phyloP scores from a whole-genome alignment of 2,113 vertebrate genomes.

The Oncorhynchus mykiss region DNA sequence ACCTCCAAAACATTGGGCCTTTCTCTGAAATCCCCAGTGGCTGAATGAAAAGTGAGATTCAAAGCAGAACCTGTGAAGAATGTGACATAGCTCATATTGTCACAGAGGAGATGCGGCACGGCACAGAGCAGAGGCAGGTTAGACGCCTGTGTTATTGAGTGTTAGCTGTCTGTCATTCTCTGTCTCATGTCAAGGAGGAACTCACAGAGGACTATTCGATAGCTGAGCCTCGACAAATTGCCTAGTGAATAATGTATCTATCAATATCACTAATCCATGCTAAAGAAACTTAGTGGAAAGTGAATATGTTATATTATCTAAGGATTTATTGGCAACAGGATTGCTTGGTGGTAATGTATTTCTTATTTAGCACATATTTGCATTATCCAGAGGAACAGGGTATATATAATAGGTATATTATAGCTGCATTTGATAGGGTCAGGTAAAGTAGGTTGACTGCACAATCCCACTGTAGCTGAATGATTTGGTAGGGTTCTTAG shows the following conservation, averaged over 20 bases:
- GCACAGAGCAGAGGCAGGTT: background rate
- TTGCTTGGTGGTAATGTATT: background rate
- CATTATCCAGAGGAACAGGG: background rate
- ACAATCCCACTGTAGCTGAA: background rate
- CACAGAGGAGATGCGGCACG: background rate
- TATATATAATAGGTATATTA: too few species aligned
- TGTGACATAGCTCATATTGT: constrained; percentile 27
- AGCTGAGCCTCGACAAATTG: background rate
- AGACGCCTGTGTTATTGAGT: constrained; percentile 15
- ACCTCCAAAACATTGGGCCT: background rate
- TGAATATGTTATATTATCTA: background rate
- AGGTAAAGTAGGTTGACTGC: background rate
- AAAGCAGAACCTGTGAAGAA: background rate
- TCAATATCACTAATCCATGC: background rate
- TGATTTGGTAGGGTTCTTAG: too few species aligned
- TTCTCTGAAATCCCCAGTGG: background rate
- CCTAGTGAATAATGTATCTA: background rate
- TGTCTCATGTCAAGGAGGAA: background rate
- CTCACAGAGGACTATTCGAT: background rate
- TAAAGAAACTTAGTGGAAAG: background rate
- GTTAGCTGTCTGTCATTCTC: background rate
- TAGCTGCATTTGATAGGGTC: background rate
- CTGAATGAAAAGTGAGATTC: background rate
- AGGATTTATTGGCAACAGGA: background rate
- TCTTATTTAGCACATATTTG: background rate